These are phyloP conservation scores for Hemicrepidius hirtus DNA, from an alignment of 2,888 invertebrate genomes.

Conservation along the genomic window DNA sequence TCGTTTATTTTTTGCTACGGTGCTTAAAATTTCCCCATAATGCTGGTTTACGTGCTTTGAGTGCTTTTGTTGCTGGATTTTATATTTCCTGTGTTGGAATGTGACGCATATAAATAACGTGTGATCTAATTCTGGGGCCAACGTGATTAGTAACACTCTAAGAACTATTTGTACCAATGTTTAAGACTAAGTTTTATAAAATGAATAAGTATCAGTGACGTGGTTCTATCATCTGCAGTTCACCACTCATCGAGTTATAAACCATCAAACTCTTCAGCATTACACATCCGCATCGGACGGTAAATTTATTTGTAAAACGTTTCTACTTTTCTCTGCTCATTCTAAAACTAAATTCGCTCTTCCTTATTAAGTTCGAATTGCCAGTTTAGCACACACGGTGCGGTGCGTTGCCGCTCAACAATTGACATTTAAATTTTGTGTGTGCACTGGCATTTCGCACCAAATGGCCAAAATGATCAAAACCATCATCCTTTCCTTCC, in stretches of 20 bases:
- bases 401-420: conserved; percentile 11
- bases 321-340: conserved; percentile 9
- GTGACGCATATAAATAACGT: conserved; percentile 42
- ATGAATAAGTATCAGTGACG: conserved; percentile 47
- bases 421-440: conserved; percentile 28
- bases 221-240: conserved; percentile 35
- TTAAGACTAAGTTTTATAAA: conserved; percentile 25
- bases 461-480: conserved; percentile 8
- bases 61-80: conserved; percentile 50
- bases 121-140: conserved; percentile 46
- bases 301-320: conserved; percentile 44
- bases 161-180: conserved; percentile 24
- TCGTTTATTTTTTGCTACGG: conserved; percentile 55
- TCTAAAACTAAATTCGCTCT: conserved; percentile 29
- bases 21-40: conserved; percentile 58
- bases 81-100: conserved; percentile 39
- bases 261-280: conserved; percentile 37
- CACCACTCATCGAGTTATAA: conserved; percentile 34
- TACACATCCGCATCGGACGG: conserved; percentile 47
- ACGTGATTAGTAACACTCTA: conserved; percentile 26
- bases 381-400: conserved; percentile 15
- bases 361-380: conserved; percentile 29
- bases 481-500: background rate
- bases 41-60: conserved; percentile 58
- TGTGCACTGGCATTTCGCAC: conserved; percentile 10